phyloP scores from a whole-genome alignment of 2,113 vertebrate genomes.

The Rousettus leschenaultii region DNA sequence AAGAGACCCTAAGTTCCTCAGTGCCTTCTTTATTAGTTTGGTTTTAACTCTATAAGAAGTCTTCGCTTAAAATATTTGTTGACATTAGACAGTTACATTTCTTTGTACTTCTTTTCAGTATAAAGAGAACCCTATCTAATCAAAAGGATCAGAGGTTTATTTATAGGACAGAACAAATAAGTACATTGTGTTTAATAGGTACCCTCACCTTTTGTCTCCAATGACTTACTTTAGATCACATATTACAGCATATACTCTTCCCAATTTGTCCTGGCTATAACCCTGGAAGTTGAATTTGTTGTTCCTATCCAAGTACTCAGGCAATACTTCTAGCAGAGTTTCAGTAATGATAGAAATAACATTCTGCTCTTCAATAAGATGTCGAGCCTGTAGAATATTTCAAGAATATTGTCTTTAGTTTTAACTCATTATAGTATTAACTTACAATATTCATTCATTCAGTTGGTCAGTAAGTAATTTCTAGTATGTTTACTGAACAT shows the following conservation, averaged over 20 bases:
- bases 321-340: conserved; percentile 92
- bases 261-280: conserved; percentile 93
- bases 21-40: neutral
- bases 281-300: conserved; percentile 96
- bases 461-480: neutral
- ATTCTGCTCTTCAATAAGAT: conserved; percentile 94
- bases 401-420: conserved; percentile 59
- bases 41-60: neutral
- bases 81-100: neutral
- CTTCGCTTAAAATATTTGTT: conserved; percentile 29
- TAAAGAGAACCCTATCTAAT: neutral
- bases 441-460: neutral
- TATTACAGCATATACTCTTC: conserved; percentile 93
- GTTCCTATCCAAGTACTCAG: conserved; percentile 92
- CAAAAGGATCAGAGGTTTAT: conserved; percentile 7
- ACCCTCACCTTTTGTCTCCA: conserved; percentile 26
- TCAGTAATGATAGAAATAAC: conserved; percentile 94
- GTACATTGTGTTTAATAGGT: neutral
- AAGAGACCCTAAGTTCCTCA: neutral
- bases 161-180: conserved; percentile 42
- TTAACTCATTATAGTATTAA: neutral
- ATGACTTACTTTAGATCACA: conserved; percentile 93
- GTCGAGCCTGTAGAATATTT: conserved; percentile 87
- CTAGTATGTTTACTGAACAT: conserved; percentile 2
- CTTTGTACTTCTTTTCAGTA: neutral